A percentile compares a stretch with the other conserved stretches of the same genome.
These are phyloP conservation scores for Euthynnus affinis DNA, from an alignment of 2,797 vertebrate genomes.

Conservation along the genomic window DNA sequence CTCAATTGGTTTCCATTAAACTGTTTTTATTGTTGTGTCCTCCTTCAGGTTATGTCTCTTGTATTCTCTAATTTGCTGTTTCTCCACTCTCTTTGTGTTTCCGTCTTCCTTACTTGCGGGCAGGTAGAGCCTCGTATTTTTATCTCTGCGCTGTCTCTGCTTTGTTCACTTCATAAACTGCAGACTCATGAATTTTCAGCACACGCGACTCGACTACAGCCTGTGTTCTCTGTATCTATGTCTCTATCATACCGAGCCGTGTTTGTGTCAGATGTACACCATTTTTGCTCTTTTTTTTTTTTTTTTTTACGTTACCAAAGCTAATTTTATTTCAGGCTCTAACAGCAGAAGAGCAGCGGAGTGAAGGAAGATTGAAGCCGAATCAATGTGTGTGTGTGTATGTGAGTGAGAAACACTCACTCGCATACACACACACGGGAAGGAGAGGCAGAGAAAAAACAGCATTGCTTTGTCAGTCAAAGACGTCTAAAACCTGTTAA, in stretches of 20 bases:
- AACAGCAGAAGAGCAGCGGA: slow-evolving; percentile 7
- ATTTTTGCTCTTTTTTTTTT: slow-evolving; percentile 10
- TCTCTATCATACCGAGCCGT: neutral
- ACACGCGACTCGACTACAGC: neutral
- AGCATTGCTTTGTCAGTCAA: slow-evolving; percentile 16
- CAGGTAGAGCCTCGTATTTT: neutral
- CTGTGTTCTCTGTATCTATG: slow-evolving; percentile 1
- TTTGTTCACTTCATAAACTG: slow-evolving; percentile 41
- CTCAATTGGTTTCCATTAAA: slow-evolving; percentile 20
- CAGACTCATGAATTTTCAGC: slow-evolving; percentile 34
- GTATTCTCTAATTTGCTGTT: neutral
- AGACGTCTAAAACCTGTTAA: slow-evolving; percentile 41
- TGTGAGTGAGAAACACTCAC: neutral
- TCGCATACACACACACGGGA: no score
- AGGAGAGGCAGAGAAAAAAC: neutral
- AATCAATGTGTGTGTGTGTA: slow-evolving; percentile 29
- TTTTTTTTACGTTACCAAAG: neutral
- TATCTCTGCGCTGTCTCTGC: slow-evolving; percentile 8
- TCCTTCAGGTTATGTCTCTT: slow-evolving; percentile 3
- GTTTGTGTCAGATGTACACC: neutral
- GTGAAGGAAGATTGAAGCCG: slow-evolving; percentile 35
- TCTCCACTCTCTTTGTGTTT: slow-evolving; percentile 1
- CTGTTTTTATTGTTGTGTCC: slow-evolving; percentile 23
- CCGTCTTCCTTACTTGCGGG: neutral
- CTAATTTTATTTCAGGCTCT: neutral